Evolutionary conservation across 2,797 vertebrate genomes (phyloP).

Genomic region (Mycteria americana): DNA sequence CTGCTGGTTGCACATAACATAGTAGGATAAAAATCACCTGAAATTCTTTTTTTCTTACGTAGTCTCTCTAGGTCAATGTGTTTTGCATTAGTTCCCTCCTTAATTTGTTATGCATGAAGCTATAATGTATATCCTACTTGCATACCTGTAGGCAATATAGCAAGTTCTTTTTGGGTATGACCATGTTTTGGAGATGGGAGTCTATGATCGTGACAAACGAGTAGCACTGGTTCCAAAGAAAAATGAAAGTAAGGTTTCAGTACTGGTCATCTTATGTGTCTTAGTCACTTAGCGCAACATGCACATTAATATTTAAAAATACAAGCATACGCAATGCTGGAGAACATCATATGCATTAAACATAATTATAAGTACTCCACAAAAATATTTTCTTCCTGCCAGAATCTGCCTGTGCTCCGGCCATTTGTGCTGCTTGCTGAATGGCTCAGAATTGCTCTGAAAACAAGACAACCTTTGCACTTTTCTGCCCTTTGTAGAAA

Average conservation of each 20-base stretch:
- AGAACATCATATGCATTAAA: not conserved
- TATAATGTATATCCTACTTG: not conserved
- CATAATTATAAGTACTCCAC: accelerated
- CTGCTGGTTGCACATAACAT: not conserved
- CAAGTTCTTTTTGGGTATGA: not conserved
- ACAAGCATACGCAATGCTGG: not conserved
- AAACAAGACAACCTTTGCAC: not conserved
- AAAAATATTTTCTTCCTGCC: not conserved
- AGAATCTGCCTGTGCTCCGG: not conserved
- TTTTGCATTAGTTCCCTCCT: not conserved
- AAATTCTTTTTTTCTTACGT: not conserved
- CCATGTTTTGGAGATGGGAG: not conserved
- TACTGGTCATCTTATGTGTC: not conserved
- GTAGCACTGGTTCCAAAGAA: not conserved
- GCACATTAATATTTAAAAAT: not conserved
- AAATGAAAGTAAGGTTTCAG: not conserved
- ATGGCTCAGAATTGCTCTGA: not conserved
- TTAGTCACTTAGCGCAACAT: not conserved
- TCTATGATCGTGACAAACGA: not conserved
- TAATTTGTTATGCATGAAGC: not conserved
- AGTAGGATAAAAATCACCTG: not conserved
- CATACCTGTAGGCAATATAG: not conserved
- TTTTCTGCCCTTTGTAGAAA: not conserved
- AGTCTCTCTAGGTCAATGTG: not conserved
- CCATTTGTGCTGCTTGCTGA: not conserved